Evolutionary conservation across 2,113 vertebrate genomes (phyloP).

Genomic region (Gallinago media): DNA sequence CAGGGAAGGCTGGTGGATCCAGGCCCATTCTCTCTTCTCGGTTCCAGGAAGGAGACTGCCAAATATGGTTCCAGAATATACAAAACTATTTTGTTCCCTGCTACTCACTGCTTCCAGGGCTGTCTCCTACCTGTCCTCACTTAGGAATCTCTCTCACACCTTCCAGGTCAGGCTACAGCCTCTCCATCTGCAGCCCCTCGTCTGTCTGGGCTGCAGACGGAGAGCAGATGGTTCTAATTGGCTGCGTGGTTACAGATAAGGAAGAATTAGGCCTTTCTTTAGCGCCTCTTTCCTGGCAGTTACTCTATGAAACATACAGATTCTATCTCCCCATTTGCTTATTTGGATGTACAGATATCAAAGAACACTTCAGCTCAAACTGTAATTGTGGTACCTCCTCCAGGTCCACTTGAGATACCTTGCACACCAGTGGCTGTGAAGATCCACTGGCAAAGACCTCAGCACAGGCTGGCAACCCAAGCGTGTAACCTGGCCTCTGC

Average conservation of each 20-base stretch:
- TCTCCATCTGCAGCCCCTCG: conserved; percentile 43
- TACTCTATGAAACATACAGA: background rate
- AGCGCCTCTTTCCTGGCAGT: background rate
- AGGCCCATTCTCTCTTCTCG: background rate
- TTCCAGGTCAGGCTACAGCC: conserved; percentile 41
- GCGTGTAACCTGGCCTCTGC: background rate
- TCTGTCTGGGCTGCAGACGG: conserved; percentile 5
- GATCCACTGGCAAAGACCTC: background rate
- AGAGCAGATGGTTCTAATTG: conserved; percentile 55
- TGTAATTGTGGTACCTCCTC: background rate
- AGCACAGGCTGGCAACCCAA: background rate
- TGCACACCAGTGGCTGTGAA: background rate
- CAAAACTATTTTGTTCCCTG: background rate
- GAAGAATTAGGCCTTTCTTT: conserved; percentile 4
- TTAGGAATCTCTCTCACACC: background rate
- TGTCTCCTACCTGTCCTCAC: conserved; percentile 57
- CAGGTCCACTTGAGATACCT: background rate
- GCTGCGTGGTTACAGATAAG: conserved; percentile 14
- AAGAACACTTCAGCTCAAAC: background rate
- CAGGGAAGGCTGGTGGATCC: background rate
- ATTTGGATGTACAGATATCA: background rate
- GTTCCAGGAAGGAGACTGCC: background rate
- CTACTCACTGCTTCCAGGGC: background rate
- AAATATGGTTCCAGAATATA: background rate
- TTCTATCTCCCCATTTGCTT: background rate